phyloP scores from a whole-genome alignment of 2,888 invertebrate genomes.

The Hyposoter didymator region DNA sequence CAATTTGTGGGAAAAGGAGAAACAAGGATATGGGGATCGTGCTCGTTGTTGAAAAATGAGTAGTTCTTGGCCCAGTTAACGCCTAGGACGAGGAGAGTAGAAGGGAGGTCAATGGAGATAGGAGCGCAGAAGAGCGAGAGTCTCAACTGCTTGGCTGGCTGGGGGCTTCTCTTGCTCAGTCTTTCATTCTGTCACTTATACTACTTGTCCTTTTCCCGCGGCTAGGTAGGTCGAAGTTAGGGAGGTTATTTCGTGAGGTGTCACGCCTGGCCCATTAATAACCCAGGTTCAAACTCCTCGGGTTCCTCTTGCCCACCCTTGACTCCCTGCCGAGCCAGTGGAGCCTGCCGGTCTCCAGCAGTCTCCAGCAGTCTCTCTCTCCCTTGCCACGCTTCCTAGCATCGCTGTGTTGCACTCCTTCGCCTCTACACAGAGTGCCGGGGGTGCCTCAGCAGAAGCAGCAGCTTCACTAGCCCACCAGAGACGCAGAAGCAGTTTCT shows the following conservation, averaged over 20 bases:
- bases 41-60: slow-evolving; percentile 74
- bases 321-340: slow-evolving; percentile 46
- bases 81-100: slow-evolving; percentile 72
- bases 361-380: slow-evolving; percentile 32
- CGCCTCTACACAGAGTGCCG: slow-evolving; percentile 39
- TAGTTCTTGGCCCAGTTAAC: slow-evolving; percentile 79
- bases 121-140: slow-evolving; percentile 27
- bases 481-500: slow-evolving; percentile 61
- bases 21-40: slow-evolving; percentile 58
- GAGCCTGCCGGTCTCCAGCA: slow-evolving; percentile 39
- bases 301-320: slow-evolving; percentile 61
- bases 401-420: slow-evolving; percentile 41
- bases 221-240: slow-evolving; percentile 66
- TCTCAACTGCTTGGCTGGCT: slow-evolving; percentile 25
- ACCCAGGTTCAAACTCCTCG: slow-evolving; percentile 70
- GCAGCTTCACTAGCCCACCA: slow-evolving; percentile 42
- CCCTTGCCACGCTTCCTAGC: slow-evolving; percentile 21
- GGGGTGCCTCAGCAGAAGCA: slow-evolving; percentile 42
- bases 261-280: slow-evolving; percentile 82
- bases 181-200: slow-evolving; percentile 15
- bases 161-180: slow-evolving; percentile 13
- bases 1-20: slow-evolving; percentile 11
- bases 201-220: slow-evolving; percentile 4
- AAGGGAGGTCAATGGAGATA: slow-evolving; percentile 60
- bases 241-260: slow-evolving; percentile 80